Conservation (phyloP, 2,113 vertebrate genomes). For the Progne subis region DNA sequence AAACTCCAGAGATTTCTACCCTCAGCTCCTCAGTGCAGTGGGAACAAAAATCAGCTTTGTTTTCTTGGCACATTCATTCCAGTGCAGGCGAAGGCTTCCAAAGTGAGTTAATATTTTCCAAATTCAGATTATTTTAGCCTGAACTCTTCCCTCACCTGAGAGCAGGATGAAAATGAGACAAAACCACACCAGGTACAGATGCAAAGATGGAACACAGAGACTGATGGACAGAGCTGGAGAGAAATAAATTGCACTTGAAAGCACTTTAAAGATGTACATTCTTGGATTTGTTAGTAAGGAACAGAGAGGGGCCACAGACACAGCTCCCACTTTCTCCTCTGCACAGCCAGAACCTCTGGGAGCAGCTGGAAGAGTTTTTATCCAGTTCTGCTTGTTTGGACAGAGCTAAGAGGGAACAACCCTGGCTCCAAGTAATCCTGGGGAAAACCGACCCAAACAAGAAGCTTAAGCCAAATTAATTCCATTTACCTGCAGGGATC, state of each 20-base stretch:
- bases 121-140: neutral
- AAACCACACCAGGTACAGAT: neutral
- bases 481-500: neutral
- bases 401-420: neutral
- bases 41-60: neutral
- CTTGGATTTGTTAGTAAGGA: neutral
- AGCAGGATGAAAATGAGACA: neutral
- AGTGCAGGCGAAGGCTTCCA: neutral
- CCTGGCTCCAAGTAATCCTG: neutral
- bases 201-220: neutral
- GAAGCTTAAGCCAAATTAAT: neutral
- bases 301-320: neutral
- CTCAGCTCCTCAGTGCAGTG: accelerated
- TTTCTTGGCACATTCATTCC: neutral
- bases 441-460: neutral
- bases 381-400: neutral
- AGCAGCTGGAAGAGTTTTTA: neutral
- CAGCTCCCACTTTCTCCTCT: neutral
- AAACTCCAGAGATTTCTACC: neutral
- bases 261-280: constrained; percentile 61
- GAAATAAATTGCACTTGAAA: neutral
- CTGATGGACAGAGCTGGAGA: neutral
- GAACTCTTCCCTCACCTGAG: neutral
- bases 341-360: neutral
- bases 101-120: accelerated